phyloP scores from a whole-genome alignment of 2,888 invertebrate species.

The Sarcophaga carnaria region DNA sequence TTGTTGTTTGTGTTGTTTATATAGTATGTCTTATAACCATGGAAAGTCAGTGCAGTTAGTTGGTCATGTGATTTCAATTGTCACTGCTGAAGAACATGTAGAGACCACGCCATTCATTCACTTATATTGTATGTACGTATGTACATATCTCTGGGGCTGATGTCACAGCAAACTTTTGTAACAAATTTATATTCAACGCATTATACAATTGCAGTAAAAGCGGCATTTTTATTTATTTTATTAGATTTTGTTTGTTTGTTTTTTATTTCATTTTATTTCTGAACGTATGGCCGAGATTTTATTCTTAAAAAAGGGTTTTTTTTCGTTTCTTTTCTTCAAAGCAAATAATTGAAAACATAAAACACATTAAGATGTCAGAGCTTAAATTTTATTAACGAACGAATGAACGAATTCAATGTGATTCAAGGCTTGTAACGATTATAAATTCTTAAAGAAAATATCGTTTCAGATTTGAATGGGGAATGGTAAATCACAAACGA shows the following conservation, averaged over 20 bases:
- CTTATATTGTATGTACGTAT: background rate
- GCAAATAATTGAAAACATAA: conserved; percentile 35
- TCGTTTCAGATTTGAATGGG: no score
- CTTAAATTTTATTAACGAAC: conserved; percentile 16
- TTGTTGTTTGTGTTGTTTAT: conserved; percentile 31
- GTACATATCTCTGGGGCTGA: background rate
- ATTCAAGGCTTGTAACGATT: background rate
- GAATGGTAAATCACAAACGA: no score
- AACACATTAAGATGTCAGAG: conserved; percentile 15
- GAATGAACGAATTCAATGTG: background rate
- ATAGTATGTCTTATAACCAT: conserved; percentile 40
- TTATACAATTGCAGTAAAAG: conserved; percentile 67
- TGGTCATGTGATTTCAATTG: conserved; percentile 30
- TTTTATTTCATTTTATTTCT: conserved; percentile 21
- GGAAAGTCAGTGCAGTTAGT: conserved; percentile 36
- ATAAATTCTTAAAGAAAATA: no score
- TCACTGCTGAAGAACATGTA: conserved; percentile 39
- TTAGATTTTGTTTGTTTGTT: conserved; percentile 37
- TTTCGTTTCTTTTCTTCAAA: background rate
- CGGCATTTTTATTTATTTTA: conserved; percentile 67
- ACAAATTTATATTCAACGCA: conserved; percentile 67
- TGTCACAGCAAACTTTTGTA: conserved; percentile 40
- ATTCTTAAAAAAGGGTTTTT: conserved; percentile 43
- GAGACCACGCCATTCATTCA: conserved; percentile 17
- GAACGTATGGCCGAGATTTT: conserved; percentile 66